Base-by-base conservation (phyloP, 2,113 vertebrate genomes). In the Litocranius walleri region DNA sequence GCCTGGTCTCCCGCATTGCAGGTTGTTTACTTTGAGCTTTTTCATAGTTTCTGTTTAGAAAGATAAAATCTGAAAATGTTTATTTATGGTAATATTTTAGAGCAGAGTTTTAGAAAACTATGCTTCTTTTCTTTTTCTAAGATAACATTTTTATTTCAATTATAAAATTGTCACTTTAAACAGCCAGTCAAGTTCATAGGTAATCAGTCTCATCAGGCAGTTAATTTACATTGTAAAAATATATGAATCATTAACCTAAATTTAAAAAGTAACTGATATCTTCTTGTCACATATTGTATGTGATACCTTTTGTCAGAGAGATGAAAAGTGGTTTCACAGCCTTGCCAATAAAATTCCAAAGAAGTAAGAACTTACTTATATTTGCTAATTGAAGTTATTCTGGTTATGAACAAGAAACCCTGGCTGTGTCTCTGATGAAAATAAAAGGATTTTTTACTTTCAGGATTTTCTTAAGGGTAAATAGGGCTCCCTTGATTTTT, bases 141-240 rank as follows among this genome's bases (percentile, higher is more conserved):
- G 94, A 90, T 94, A 95, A 61, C 57, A 87, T 57, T 95, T 98
- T 96, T 88, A 96, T 97, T 98, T 97, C 95, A 98, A 57, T 86
- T 97, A 91, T 93, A 93, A 98, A 95, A 97, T 67, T 77, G 6
- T 9, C 10, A 19, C 91, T 98, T 52, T 97, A 96, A 92, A 96
- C 97, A 98, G 50, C 30, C 5, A 61, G 33, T 40, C 95, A 90
- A 95, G 77, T 97, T 97, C 50, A 96, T 23, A 95, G 88, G 45
- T 45, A 50, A 43, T 95, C 91, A 86, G 11, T 62, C n/a, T 95
- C 52, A 97, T 97, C 62, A 98, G 86, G 81, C 54, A 67, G 92
- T 94, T 97, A 96, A 98, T 97, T 96, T 96, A 96, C 56, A 29
- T 50, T 52, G 81, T 92, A 94, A 92, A 87, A 94, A 92, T 30